These are phyloP conservation scores for Scaptomyza polygonia DNA, from an alignment of 2,888 invertebrate species.

Conservation along the genomic window DNA sequence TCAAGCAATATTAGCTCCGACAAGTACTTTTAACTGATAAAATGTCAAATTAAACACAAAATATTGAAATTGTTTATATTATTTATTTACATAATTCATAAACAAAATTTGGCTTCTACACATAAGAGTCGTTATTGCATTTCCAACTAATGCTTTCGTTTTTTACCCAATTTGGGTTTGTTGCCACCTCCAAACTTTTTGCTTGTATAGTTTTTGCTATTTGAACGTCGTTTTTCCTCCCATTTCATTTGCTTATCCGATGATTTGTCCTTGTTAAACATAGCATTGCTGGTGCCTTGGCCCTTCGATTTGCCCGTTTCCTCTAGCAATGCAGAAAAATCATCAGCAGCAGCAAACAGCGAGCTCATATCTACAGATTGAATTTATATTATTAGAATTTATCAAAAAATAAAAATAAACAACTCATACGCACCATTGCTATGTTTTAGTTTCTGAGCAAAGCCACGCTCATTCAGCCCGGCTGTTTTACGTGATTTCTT, in stretches of 20 bases:
- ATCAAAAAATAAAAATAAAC: too few species aligned
- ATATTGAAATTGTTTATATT: conserved; percentile 3
- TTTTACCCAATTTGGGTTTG: conserved; percentile 54
- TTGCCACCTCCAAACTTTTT: conserved; percentile 57
- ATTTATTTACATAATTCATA: conserved; percentile 43
- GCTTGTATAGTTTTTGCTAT: conserved; percentile 74
- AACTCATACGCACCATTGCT: conserved; percentile 72
- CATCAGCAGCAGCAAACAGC: conserved; percentile 93
- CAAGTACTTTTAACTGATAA: too few species aligned
- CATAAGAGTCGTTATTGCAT: background rate
- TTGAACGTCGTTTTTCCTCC: conserved; percentile 88
- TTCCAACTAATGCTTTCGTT: conserved; percentile 57
- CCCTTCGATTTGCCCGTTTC: conserved; percentile 90
- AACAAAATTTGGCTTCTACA: conserved; percentile 13
- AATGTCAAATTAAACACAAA: background rate
- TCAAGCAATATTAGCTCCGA: conserved; percentile 30
- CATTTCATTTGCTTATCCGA: conserved; percentile 91
- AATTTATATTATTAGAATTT: background rate
- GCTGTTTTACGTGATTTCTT: conserved; percentile 74
- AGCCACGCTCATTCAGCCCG: conserved; percentile 65
- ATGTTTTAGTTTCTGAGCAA: conserved; percentile 81
- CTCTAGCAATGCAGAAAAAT: conserved; percentile 94
- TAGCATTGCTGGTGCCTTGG: conserved; percentile 88
- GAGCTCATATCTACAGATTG: conserved; percentile 85
- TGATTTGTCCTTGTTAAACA: conserved; percentile 91